Conservation (phyloP, 2,113 vertebrate genomes). For the Dendropsophus ebraccatus region DNA sequence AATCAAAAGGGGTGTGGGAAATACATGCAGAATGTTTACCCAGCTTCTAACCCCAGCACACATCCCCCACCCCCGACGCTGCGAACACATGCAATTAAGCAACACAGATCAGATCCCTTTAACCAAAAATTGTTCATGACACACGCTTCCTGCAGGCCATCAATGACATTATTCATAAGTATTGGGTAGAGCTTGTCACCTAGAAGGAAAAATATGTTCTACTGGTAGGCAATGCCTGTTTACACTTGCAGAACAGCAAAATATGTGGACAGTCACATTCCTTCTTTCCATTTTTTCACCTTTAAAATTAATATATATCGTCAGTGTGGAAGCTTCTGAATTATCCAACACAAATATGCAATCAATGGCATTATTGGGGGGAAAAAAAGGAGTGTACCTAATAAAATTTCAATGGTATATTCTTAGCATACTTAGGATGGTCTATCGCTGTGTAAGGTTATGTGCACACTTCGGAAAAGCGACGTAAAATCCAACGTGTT, state of each 20-base stretch:
- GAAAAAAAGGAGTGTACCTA: too few species aligned
- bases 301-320: not conserved
- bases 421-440: too few species aligned
- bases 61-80: not conserved
- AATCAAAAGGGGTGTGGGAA: not conserved
- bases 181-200: not conserved
- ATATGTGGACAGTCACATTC: conserved; percentile 5
- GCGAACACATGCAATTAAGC: not conserved
- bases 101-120: not conserved
- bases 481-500: too few species aligned
- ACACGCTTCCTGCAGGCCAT: not conserved
- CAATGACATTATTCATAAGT: conserved; percentile 27
- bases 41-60: not conserved
- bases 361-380: too few species aligned
- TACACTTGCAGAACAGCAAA: not conserved
- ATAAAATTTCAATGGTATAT: too few species aligned
- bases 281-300: not conserved
- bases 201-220: conserved; percentile 6
- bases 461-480: too few species aligned
- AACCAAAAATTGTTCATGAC: conserved; percentile 11
- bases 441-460: too few species aligned
- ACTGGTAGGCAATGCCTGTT: not conserved
- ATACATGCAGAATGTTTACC: conserved; percentile 1
- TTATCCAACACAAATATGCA: too few species aligned
- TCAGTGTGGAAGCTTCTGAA: not conserved